Conservation (phyloP, 2,888 invertebrate genomes). For the Cheilosia soror region DNA sequence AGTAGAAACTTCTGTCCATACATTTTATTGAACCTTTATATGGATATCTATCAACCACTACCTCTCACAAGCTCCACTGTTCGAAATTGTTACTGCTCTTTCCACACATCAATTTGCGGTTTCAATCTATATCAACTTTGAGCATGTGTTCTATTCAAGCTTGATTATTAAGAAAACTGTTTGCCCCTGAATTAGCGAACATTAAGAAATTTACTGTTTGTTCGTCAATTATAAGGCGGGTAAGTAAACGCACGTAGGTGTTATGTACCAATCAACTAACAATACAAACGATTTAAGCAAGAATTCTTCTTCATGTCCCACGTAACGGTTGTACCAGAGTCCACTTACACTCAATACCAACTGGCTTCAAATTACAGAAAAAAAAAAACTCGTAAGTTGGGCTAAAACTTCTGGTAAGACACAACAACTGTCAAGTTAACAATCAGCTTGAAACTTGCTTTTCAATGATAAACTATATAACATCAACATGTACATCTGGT, state of each 20-base stretch:
- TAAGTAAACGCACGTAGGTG: background rate
- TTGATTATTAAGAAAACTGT: background rate
- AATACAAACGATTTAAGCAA: slow-evolving; percentile 1
- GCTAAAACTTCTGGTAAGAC: slow-evolving; percentile 10
- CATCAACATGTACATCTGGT: slow-evolving; percentile 23
- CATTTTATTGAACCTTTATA: too few species aligned
- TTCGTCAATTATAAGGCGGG: slow-evolving; percentile 1
- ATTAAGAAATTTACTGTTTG: slow-evolving; percentile 3
- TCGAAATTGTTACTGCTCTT: too few species aligned
- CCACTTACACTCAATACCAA: slow-evolving; percentile 52
- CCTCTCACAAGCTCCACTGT: too few species aligned
- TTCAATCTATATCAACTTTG: too few species aligned
- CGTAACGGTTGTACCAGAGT: slow-evolving; percentile 13
- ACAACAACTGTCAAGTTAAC: slow-evolving; percentile 34
- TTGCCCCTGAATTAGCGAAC: slow-evolving; percentile 2
- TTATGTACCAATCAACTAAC: background rate
- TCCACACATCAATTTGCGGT: too few species aligned
- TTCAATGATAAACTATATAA: slow-evolving; percentile 33
- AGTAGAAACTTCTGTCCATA: too few species aligned
- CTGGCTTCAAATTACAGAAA: slow-evolving; percentile 11
- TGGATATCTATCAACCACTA: too few species aligned
- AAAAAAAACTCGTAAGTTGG: slow-evolving; percentile 5
- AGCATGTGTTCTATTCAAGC: background rate
- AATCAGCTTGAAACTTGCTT: slow-evolving; percentile 34
- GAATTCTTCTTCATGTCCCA: slow-evolving; percentile 20